Base-by-base conservation (phyloP, 2,113 vertebrate species). In the Hemichromis elongatus region DNA sequence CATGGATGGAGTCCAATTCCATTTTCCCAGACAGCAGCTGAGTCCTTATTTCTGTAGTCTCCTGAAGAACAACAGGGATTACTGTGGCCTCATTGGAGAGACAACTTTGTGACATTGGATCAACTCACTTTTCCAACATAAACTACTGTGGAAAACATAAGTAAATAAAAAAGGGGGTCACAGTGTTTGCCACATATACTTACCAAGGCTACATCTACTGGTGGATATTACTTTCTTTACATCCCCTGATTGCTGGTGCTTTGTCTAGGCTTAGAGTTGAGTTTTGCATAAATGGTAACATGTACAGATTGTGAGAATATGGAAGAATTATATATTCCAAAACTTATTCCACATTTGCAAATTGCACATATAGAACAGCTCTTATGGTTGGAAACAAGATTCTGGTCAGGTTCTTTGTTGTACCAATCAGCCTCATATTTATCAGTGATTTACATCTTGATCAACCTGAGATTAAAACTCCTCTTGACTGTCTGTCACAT, bases 181-280 rank as follows among this genome's bases (percentile, higher is more conserved):
- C 9, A 61, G 33, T 61, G 57, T 61, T 61, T 59, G 5, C 16
- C 2, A 61, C 2, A 11, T 61, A 11, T 61, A 61, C 28, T 56
- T 56, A 57, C 7, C 57, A 11, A 19, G 16, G 57, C 57, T 1
- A 0, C 28, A 61, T 61, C 30, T 61, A 35, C 57, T 61, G 57
- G 1, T 61, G 57, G 57, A 61, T 0, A 1, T 33, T 61, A 9
- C 35, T 61, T 1, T 61, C 18, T 61, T 61, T 18, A 61, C 3
- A n/a, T 61, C 57, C 35, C 30, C 57, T n/a, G 57, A 19, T 61
- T 61, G 18, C 30, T 61, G 9, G 30, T 19, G 30, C 9, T 61
- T 30, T 61, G 18, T 61, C 57, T 61, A 19, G 2, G 5, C 30
- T 61, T 61, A 35, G 57, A 61, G 0, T n/a, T 61, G 57, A 61